Evolutionary conservation across 2,888 invertebrate species (phyloP), one percentile per base, ranked within the genome.

Genomic region (Apotomis turbidana): DNA sequence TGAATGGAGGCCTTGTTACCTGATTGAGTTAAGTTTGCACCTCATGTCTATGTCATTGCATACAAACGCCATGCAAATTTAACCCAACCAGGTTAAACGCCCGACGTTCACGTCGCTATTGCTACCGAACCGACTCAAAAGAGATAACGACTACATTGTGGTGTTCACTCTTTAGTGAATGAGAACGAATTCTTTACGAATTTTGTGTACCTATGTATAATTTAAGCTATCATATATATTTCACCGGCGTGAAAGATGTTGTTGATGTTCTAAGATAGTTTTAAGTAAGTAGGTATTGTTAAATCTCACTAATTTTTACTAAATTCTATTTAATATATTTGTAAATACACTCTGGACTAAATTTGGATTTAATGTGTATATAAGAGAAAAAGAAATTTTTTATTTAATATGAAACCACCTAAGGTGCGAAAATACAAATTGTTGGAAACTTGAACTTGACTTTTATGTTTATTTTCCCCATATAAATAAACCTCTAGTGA

Each of bases 291-390:
- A 92, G 87, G 88, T 92, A 92, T 92, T 92, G 93, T 93, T 93
- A 93, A 91, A 92, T 90, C 89, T 91, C 93, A 92, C 93, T 93
- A 93, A 93, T 93, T 90, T 92, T 93, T 93, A 93, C 93, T 93
- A 93, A 93, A 93, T 91, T 91, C 90, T 93, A 93, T 93, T 93
- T 90, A 93, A 93, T 93, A 93, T 93, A 93, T 94, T 93, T 94
- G 93, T 94, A 94, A 94, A 94, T 94, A 94, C 93, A 94, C 94
- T 90, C 87, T 85, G 87, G 87, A 93, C 91, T 90, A 93, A 90
- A 92, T 91, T 93, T 91, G 86, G 86, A 91, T 92, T 90, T 93
- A 93, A 90, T 93, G 91, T 93, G 93, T 93, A 93, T 93, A 93
- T 93, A 93, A 91, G 88, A 91, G 86, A 87, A 90, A 83, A 82